These are phyloP conservation scores for Lycaon pictus DNA, from an alignment of 2,113 vertebrate genomes.

Conservation along the genomic window DNA sequence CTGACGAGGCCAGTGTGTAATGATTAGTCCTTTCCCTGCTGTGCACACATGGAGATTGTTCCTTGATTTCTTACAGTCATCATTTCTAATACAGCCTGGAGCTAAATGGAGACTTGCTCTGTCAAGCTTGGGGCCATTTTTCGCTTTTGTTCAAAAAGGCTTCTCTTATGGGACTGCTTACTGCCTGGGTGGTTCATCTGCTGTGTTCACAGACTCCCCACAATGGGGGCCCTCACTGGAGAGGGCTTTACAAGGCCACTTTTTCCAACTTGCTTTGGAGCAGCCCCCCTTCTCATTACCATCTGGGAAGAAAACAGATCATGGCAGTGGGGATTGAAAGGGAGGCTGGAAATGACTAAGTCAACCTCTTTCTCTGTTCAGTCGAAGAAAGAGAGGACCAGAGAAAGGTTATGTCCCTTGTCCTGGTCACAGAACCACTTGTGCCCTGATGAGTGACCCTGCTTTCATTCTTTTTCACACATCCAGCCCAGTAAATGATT, in stretches of 20 bases:
- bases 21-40: neutral
- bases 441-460: too few relatives aligned
- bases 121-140: neutral
- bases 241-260: neutral
- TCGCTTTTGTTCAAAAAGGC: neutral
- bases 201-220: neutral
- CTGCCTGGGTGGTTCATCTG: neutral
- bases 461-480: neutral
- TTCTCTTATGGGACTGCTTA: neutral
- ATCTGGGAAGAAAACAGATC: neutral
- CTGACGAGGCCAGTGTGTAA: neutral
- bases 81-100: neutral
- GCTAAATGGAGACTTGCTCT: neutral
- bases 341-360: neutral
- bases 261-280: neutral
- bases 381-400: neutral
- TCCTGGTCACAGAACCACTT: neutral
- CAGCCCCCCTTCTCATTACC: neutral
- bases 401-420: neutral
- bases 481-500: neutral
- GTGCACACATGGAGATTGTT: neutral
- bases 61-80: neutral
- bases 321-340: neutral
- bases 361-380: neutral
- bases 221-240: fast-evolving